Percentiles rank a stretch among this genome's conserved stretches.
phyloP scores from a whole-genome alignment of 2,113 vertebrate genomes.

The Gavia stellata region DNA sequence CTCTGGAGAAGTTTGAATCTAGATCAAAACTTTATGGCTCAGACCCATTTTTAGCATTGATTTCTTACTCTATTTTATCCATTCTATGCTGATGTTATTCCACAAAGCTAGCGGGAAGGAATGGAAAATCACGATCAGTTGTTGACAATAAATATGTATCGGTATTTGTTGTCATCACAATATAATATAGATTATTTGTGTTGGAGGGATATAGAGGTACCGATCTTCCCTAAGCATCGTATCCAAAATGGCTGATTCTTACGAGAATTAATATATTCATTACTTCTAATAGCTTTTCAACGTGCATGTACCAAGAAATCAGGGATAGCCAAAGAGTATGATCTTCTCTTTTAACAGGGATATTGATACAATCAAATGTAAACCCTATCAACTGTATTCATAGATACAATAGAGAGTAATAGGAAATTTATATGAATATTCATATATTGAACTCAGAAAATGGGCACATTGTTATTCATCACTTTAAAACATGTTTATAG shows the following conservation, averaged over 20 bases:
- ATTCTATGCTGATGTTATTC: neutral
- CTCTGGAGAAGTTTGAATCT: neutral
- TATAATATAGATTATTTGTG: neutral
- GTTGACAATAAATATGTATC: neutral
- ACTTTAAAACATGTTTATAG: conserved; percentile 53
- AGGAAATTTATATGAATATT: conserved; percentile 38
- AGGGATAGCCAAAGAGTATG: neutral
- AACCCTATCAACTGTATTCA: neutral
- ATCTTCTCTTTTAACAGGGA: neutral
- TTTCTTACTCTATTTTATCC: neutral
- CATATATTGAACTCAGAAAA: conserved; percentile 34
- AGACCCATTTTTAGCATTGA: neutral
- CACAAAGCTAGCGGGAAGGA: neutral
- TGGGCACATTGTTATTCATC: conserved; percentile 43
- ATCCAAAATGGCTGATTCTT: neutral
- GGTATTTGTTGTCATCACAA: neutral
- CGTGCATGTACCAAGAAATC: neutral
- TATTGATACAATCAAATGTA: neutral
- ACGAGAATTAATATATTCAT: neutral
- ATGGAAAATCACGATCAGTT: neutral
- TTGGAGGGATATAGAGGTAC: neutral
- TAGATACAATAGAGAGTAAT: neutral
- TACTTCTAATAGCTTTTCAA: neutral
- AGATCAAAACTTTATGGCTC: neutral
- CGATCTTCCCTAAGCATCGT: neutral